Evolutionary conservation across 1,140 invertebrate species (phyloP), one percentile per base, ranked within the genome.

Genomic region (Drosophila orosa): DNA sequence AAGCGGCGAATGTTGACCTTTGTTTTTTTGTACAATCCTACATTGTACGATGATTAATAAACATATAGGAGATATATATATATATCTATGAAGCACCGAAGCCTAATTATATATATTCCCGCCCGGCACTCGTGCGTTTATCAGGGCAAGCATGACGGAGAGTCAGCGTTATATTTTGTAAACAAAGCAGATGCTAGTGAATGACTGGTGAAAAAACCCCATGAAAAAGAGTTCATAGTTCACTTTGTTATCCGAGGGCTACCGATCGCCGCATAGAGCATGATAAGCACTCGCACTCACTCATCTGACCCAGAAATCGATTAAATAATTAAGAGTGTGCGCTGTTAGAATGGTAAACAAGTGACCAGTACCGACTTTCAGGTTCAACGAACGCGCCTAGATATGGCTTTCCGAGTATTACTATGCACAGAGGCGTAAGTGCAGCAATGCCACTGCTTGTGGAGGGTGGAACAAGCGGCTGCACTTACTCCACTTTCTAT

Each of bases 401-500:
- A 66, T 52, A 33, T 27, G 15, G 57, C 39, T 17, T 22, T 58
- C 15, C 37, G 27, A 61, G 27, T 50, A 39, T 50, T 31, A 39
- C 42, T 31, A 33, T 27, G 24, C 27, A 48, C 31, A 10, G 39
- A 31, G 13, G 39, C 13, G 50, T 69, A 57, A 68, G 31, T 71
- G 65, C 67, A 45, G 39, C 65, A 22, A 29, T 67, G 45, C 19
- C 65, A 39, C 15, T 31, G 25, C 33, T 5, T 9, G 25, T 10
- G 37, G 37, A 29, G 24, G 35, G 55, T 57, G 37, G 61, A 62
- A 35, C 25, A 17, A 15, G n/a, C 17, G 45, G 29, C 33, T 84
- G 48, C 66, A 79, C 79, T 83, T 66, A 89, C 75, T 89, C 66
- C 71, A 74, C 84, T 87, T 87, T 83, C 83, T 83, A 76, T 68